Evolutionary conservation across 2,797 vertebrate species (phyloP), one percentile per base, ranked within the genome.

Genomic region (Triplophysa yarkandensis): DNA sequence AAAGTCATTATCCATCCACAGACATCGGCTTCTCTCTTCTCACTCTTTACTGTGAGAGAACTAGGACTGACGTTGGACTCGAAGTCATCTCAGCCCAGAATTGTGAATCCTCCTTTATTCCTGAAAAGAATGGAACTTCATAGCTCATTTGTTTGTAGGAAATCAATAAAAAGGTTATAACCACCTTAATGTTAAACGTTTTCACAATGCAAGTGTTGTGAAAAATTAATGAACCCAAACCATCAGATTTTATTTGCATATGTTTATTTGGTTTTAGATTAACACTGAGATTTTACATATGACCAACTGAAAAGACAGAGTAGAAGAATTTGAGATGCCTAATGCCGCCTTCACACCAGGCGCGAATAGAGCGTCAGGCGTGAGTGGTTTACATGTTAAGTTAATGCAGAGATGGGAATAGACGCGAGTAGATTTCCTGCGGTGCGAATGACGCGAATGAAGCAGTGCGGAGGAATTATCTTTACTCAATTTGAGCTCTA

Each of bases 121-220:
- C 74, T 80, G 63, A 68, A 80, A 80, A 54, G 71, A 68, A 79
- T 34, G 32, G 54, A 67, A 30, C 43, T 57, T 4, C 67, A 78
- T 63, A 55, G 64, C 64, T 80, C 7, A 71, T 55, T 68, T 44
- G 39, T 23, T 58, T 11, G 50, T 10, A 44, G 25, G 6, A 43
- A 43, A 43, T 55, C 14, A 16, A 60, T 3, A 34, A 61, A 21
- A 6, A 11, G 17, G 14, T 55, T 16, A 34, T 32, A 34, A 32
- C 7, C 8, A 32, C n/a, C n/a, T n/a, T n/a, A n/a, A n/a, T n/a
- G n/a, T n/a, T 8, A 19, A 3, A 19, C 14, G 27, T 6, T n/a
- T n/a, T n/a, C n/a, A n/a, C n/a, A n/a, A n/a, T 63, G 17, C 16
- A 4, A 9, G 25, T 19, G 17, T 36, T 36, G 34, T 39, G 23